Evolutionary conservation across 2,888 invertebrate genomes (phyloP).

Genomic region (Dryococelus australis): DNA sequence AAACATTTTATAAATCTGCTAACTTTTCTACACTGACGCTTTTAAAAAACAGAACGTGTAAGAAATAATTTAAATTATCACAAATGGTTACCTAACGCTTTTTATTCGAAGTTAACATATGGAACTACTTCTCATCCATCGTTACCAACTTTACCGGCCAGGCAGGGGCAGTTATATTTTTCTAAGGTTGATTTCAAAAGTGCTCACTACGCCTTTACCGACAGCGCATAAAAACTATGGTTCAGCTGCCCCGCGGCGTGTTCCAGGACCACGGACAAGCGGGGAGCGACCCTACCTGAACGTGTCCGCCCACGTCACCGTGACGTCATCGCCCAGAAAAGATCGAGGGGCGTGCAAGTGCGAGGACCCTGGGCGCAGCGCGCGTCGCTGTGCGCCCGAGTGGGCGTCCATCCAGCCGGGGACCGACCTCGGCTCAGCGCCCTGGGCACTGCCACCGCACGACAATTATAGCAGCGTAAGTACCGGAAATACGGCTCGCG

Average conservation of each 20-base stretch:
- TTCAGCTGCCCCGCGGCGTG: not conserved
- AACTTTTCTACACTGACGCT: too few relatives aligned
- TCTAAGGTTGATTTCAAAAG: too few relatives aligned
- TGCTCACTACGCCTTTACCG: too few relatives aligned
- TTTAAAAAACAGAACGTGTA: too few relatives aligned
- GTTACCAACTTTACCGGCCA: too few relatives aligned
- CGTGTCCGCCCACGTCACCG: not conserved
- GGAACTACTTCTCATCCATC: too few relatives aligned
- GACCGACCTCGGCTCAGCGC: not conserved
- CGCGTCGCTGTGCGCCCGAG: not conserved
- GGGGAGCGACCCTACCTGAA: not conserved
- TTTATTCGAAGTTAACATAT: too few relatives aligned
- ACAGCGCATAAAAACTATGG: not conserved
- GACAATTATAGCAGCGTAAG: not conserved
- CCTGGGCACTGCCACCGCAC: not conserved
- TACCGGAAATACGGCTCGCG: not conserved
- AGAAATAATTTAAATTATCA: too few relatives aligned
- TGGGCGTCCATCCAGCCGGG: not conserved
- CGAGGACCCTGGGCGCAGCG: not conserved
- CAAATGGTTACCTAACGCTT: too few relatives aligned
- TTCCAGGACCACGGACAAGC: not conserved
- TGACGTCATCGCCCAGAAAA: constrained; percentile 10
- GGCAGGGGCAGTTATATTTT: too few relatives aligned
- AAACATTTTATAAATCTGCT: too few relatives aligned
- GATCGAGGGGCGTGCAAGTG: not conserved